Evolutionary conservation across 2,797 vertebrate genomes (phyloP).

Genomic region (Rhinophrynus dorsalis): DNA sequence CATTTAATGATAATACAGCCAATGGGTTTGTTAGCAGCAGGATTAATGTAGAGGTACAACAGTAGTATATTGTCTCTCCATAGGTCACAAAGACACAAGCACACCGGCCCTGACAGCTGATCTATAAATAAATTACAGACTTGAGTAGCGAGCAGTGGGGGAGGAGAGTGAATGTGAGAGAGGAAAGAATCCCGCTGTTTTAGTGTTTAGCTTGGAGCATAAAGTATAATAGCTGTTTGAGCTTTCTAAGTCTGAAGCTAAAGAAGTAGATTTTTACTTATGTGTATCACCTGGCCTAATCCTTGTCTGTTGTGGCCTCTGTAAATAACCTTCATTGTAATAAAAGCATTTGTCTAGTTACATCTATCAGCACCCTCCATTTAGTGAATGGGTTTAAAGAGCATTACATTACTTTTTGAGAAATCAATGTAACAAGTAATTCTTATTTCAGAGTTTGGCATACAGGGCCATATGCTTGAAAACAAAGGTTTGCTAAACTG

Average conservation of each 20-base stretch:
- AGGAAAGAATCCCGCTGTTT: slow-evolving; percentile 1
- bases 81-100: slow-evolving; percentile 31
- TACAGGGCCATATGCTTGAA: too few species aligned
- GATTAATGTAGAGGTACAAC: slow-evolving; percentile 11
- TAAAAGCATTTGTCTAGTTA: slow-evolving; percentile 16
- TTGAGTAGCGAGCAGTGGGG: slow-evolving; percentile 17
- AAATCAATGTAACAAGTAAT: too few species aligned
- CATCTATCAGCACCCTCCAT: too few species aligned
- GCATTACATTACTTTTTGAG: too few species aligned
- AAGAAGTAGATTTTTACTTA: background rate
- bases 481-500: too few species aligned
- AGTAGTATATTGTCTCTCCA: slow-evolving; percentile 24
- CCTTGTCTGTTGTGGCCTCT: background rate
- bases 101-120: slow-evolving; percentile 17
- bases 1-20: too few species aligned
- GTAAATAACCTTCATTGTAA: background rate
- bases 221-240: background rate
- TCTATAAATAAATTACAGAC: slow-evolving; percentile 44
- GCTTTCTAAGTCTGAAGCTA: background rate
- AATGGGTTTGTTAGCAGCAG: too few species aligned
- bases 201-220: slow-evolving; percentile 14
- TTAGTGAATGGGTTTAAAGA: too few species aligned
- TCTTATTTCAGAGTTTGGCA: too few species aligned
- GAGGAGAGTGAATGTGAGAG: slow-evolving; percentile 5
- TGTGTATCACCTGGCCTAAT: background rate